Percentiles rank a stretch among this genome's conserved stretches.
phyloP scores from a whole-genome alignment of 2,113 vertebrate species.

The Oplegnathus fasciatus region DNA sequence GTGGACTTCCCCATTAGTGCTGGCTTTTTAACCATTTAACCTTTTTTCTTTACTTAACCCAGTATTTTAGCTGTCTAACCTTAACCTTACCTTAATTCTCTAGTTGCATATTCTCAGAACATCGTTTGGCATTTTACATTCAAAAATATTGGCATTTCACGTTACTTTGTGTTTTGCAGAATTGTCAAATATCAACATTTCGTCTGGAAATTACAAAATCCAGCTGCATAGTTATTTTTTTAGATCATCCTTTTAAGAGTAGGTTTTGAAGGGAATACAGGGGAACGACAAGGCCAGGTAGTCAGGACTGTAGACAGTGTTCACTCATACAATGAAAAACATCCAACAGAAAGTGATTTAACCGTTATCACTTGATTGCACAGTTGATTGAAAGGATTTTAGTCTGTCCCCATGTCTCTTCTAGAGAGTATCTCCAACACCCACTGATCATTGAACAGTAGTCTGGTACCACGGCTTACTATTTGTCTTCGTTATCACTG shows the following conservation, averaged over 20 bases:
- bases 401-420: conserved; percentile 23
- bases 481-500: conserved; percentile 75
- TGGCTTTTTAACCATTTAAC: too few relatives aligned
- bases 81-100: background rate
- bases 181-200: background rate
- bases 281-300: background rate
- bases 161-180: background rate
- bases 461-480: conserved; percentile 20
- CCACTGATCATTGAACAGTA: conserved; percentile 31
- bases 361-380: conserved; percentile 74
- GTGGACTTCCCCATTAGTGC: background rate
- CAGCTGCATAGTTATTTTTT: background rate
- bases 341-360: conserved; percentile 63
- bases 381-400: conserved; percentile 65
- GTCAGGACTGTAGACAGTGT: background rate
- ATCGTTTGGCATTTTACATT: too few relatives aligned
- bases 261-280: background rate
- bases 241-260: background rate
- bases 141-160: background rate
- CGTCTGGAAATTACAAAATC: background rate
- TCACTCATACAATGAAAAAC: conserved; percentile 19
- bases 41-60: too few relatives aligned
- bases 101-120: too few relatives aligned
- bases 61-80: background rate
- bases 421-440: conserved; percentile 49